Evolutionary conservation across 1,140 invertebrate species (phyloP).

Genomic region (Cherax quadricarinatus): DNA sequence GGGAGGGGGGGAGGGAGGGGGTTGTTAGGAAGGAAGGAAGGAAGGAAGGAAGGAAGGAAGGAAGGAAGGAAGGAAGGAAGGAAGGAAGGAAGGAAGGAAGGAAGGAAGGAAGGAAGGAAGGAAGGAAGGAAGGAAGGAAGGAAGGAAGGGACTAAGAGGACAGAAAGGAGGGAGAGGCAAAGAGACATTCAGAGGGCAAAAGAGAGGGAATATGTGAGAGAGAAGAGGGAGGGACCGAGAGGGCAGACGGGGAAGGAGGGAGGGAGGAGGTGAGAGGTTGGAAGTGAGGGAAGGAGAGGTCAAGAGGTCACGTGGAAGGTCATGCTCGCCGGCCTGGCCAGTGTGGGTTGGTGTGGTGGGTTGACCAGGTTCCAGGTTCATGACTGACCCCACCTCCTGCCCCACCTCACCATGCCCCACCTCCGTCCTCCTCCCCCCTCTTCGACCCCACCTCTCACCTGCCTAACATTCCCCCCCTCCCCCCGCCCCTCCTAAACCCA

Average conservation of each 20-base stretch:
- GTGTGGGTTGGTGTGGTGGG: too few relatives aligned
- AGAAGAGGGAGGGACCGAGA: slow-evolving; percentile 34
- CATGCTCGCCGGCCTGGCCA: too few relatives aligned
- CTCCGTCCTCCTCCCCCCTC: too few relatives aligned
- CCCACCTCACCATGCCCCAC: too few relatives aligned
- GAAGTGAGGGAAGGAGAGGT: not conserved
- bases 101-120: not conserved
- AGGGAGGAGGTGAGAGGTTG: slow-evolving; percentile 25
- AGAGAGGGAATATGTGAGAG: not conserved
- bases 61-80: slow-evolving; percentile 7
- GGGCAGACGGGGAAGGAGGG: slow-evolving; percentile 9
- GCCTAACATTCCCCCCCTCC: too few relatives aligned
- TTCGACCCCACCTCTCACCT: too few relatives aligned
- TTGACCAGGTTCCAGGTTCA: too few relatives aligned
- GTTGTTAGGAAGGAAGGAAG: not conserved
- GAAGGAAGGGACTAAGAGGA: slow-evolving; percentile 25
- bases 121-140: slow-evolving; percentile 18
- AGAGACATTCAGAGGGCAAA: not conserved
- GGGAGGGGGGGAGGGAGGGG: too few relatives aligned
- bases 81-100: not conserved
- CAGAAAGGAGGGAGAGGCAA: slow-evolving; percentile 21
- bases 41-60: slow-evolving; percentile 25
- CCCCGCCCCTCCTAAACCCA: too few relatives aligned
- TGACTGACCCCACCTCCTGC: too few relatives aligned
- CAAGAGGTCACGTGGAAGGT: not conserved